These are phyloP conservation scores for Conger conger DNA, from an alignment of 2,113 vertebrate species.

Conservation along the genomic window DNA sequence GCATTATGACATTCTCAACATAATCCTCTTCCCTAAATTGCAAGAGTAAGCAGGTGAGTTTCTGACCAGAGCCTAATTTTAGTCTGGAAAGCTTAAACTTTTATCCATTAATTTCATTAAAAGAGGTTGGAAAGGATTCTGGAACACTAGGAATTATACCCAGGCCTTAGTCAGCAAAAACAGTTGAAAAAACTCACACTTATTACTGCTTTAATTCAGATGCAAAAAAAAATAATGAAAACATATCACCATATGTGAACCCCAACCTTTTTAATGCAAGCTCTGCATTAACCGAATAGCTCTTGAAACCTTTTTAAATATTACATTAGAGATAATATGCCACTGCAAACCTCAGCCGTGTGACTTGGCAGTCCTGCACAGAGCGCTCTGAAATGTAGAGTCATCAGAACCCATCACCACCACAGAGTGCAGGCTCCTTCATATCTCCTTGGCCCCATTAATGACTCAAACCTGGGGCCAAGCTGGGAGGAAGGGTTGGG, in stretches of 20 bases:
- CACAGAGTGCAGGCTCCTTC: constrained; percentile 18
- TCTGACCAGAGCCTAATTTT: constrained; percentile 30
- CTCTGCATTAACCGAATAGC: constrained; percentile 34
- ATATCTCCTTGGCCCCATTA: constrained; percentile 32
- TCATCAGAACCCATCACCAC: constrained; percentile 28
- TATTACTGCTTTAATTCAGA: constrained; percentile 41
- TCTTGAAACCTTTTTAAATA: constrained; percentile 49
- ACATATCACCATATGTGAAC: constrained; percentile 30
- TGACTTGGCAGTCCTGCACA: constrained; percentile 11
- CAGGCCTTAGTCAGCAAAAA: constrained; percentile 49
- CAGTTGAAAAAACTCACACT: constrained; percentile 28
- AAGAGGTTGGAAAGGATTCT: constrained; percentile 28
- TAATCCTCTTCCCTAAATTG: background rate
- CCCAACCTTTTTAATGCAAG: constrained; percentile 23
- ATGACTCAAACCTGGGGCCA: background rate
- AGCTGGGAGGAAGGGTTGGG: background rate
- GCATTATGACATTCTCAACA: background rate
- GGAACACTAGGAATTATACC: constrained; percentile 39
- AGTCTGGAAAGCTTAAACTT: constrained; percentile 41
- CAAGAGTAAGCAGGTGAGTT: constrained; percentile 15
- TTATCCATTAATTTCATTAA: constrained; percentile 51
- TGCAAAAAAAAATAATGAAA: background rate
- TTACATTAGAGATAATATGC: constrained; percentile 48
- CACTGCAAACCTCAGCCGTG: constrained; percentile 32
- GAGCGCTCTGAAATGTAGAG: constrained; percentile 23